Base-by-base conservation (phyloP, 2,113 vertebrate species). In the Potamarius usumacintae region DNA sequence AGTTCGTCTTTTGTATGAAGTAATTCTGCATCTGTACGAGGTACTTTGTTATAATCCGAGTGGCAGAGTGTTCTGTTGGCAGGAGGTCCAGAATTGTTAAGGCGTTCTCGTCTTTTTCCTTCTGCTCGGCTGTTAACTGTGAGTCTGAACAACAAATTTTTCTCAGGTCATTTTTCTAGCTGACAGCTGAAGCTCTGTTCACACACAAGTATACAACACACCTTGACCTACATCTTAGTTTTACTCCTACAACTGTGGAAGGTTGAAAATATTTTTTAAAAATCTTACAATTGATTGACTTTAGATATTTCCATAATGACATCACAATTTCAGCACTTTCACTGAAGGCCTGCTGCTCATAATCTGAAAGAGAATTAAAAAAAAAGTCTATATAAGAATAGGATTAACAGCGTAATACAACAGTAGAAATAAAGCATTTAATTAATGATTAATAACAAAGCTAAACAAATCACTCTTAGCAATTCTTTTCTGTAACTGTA, bases 21-120 rank as follows among this genome's bases (percentile, higher is more conserved):
- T 89, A 69, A 57, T 91, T 92, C 60, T 90, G 92, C 81, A 86
- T 81, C 84, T 85, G 71, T 18, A 90, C 84, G 15, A 92, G 88
- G 69, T 85, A 74, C 2, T 18, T 79, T 0, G 84, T 86, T 63
- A 92, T 87, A 42, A 84, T 7, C 11, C 42, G 79, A 65, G 63
- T 1, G 0, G 89, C 34, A 53, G 91, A 92, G 30, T 25, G 4
- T 0, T 76, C 5, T 4, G 20, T 87, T 20, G 90, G 90, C 9
- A 92, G 74, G 22, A 91, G 86, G 52, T 92, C 90, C 74, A 89
- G 78, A 48, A 89, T 82, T 20, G 10, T 82, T 11, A 90, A 79
- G 67, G 90, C 27, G 12, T 60, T 18, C 50, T 85, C 78, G 14
- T 90, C 82, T 77, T 83, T 87, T 10, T 57, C 4, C 53, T 69